Base-by-base conservation (phyloP, 2,113 vertebrate genomes). In the Elaphurus davidianus region DNA sequence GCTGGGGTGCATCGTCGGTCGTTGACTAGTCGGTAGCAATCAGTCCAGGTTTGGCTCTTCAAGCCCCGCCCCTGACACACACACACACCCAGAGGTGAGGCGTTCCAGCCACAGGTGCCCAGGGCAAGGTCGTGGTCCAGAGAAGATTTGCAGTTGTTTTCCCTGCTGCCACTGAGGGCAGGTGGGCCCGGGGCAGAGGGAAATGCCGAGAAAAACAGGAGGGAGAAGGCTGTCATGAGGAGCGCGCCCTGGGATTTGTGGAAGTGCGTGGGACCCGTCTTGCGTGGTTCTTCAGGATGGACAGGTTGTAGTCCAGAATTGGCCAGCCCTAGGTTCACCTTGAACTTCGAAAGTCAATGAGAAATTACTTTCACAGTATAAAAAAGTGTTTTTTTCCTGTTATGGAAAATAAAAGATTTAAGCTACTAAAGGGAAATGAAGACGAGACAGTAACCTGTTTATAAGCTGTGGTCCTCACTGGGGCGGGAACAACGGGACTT, bases 371-470 rank as follows among this genome's bases (percentile, higher is more conserved):
- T 33, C 28, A 57, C 62, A 67, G 91, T 78, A 60, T 2, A 47
- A 59, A 78, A 40, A 16, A 59, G 17, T 25, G 19, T 23, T 3
- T 59, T 40, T 71, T 50, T 43, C 27, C 83, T 52, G 23, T 55
- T 90, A 84, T 90, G 85, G 79, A 96, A 91, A 86, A 95, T 50
- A 93, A 95, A 87, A 86, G 43, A 40, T 74, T 95, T 36, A 83
- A 79, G 50, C 54, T 71, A 27, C 54, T 33, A 52, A 52, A 47
- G 43, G 28, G 28, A 60, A 82, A 47, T 40, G 82, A 76, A 81
- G 36, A 27, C 17, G 64, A 96, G 43, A 45, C 36, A 30, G 40
- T 47, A 25, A 50, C 54, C 81, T 71, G 33, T 78, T n/a, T 52
- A 50, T 9, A 57, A 96, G 7, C 64, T 0, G 21, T 30, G 54